Percentiles rank a stretch among this genome's conserved stretches.
phyloP scores from a whole-genome alignment of 2,797 vertebrate species.

The Gymnoscopelus braueri region DNA sequence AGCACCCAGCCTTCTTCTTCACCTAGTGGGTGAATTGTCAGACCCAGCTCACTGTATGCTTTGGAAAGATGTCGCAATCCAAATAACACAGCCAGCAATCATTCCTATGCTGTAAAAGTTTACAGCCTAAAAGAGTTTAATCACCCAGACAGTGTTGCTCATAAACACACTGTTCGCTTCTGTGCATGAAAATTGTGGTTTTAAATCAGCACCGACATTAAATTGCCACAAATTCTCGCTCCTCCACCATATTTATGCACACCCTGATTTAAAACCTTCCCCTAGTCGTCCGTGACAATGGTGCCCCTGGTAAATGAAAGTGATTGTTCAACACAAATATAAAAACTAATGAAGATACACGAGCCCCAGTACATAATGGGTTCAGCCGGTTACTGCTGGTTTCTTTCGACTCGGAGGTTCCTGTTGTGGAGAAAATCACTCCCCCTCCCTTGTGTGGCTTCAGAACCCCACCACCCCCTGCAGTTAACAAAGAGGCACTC shows the following conservation, averaged over 20 bases:
- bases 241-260: constrained; percentile 39
- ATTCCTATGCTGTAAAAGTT: constrained; percentile 69
- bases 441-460: constrained; percentile 50
- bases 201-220: constrained; percentile 51
- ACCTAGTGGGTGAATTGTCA: constrained; percentile 19
- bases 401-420: constrained; percentile 32
- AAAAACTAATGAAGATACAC: constrained; percentile 48
- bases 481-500: constrained; percentile 32
- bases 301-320: constrained; percentile 23
- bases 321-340: constrained; percentile 16
- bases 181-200: constrained; percentile 47
- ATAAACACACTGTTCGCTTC: constrained; percentile 42
- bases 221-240: constrained; percentile 37
- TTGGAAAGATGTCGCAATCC: constrained; percentile 52
- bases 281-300: constrained; percentile 14
- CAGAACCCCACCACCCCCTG: constrained; percentile 48
- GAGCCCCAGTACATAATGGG: constrained; percentile 13
- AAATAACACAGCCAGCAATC: constrained; percentile 64
- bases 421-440: constrained; percentile 54
- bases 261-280: constrained; percentile 27
- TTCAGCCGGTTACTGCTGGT: constrained; percentile 39
- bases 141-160: constrained; percentile 58
- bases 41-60: constrained; percentile 39
- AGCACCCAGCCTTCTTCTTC: constrained; percentile 29
- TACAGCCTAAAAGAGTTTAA: constrained; percentile 65